These are phyloP conservation scores for Alligator mississippiensis DNA, from an alignment of 2,113 vertebrate genomes.

Conservation along the genomic window DNA sequence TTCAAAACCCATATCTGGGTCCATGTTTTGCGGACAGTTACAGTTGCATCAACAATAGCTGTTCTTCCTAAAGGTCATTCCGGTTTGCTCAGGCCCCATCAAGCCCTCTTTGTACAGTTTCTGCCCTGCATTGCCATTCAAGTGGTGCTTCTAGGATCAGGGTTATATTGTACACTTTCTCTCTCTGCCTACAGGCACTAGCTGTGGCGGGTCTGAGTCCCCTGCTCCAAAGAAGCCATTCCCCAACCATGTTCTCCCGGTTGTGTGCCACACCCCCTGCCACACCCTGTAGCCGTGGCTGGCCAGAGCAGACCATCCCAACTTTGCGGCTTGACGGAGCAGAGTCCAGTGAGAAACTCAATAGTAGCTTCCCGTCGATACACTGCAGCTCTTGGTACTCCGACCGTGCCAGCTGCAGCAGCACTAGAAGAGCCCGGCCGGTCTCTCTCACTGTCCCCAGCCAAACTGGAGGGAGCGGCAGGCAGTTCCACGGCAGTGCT, in stretches of 20 bases:
- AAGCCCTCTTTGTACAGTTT: rapidly evolving
- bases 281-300: constrained; percentile 82
- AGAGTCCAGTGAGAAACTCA: constrained; percentile 93
- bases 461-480: constrained; percentile 78
- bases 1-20: too few relatives aligned
- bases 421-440: constrained; percentile 83
- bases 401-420: constrained; percentile 76
- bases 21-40: too few relatives aligned
- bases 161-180: background rate
- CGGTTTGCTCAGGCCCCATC: background rate
- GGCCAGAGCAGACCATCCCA: constrained; percentile 82
- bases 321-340: constrained; percentile 86
- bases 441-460: constrained; percentile 93
- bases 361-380: constrained; percentile 95
- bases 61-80: background rate
- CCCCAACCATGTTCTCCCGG: constrained; percentile 86
- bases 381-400: constrained; percentile 87
- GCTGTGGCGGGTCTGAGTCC: constrained; percentile 95
- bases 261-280: constrained; percentile 89
- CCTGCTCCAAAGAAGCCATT: constrained; percentile 94
- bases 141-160: background rate
- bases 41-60: background rate
- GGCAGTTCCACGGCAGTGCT: constrained; percentile 92
- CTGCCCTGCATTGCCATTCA: background rate
- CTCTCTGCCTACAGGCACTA: constrained; percentile 81